These are phyloP conservation scores for Anarhynchus alexandrinus DNA, from an alignment of 2,113 vertebrate genomes.

Conservation along the genomic window DNA sequence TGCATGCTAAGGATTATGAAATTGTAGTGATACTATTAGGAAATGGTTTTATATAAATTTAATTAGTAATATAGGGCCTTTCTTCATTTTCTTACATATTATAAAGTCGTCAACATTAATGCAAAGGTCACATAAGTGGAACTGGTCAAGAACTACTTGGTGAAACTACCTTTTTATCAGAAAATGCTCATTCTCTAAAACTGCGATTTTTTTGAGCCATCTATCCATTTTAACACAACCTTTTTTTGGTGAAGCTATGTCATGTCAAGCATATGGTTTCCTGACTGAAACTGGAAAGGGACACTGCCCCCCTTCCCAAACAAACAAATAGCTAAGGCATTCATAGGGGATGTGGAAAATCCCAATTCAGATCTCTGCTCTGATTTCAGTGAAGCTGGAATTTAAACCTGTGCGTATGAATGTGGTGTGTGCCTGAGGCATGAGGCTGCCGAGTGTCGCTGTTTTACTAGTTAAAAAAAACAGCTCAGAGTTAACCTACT, in stretches of 20 bases:
- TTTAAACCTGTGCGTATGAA: neutral
- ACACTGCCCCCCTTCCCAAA: neutral
- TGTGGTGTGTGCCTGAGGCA: neutral
- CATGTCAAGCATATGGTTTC: neutral
- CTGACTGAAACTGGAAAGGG: neutral
- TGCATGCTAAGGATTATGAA: neutral
- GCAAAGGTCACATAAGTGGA: neutral
- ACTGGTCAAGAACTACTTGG: neutral
- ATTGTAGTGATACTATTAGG: neutral
- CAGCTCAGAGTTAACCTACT: slow-evolving; percentile 21
- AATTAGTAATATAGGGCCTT: neutral
- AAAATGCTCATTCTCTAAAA: neutral
- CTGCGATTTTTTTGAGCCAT: neutral
- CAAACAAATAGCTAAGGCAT: neutral
- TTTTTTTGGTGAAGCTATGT: neutral
- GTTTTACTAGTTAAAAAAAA: neutral
- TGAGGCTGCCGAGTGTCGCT: neutral
- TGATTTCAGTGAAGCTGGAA: neutral
- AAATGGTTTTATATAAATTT: neutral
- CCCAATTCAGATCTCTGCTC: neutral
- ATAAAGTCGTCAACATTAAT: neutral
- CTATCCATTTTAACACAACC: neutral
- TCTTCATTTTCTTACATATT: neutral
- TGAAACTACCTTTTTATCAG: neutral
- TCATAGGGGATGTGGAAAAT: neutral